phyloP scores from a whole-genome alignment of 2,888 invertebrate genomes.

The Hirtodrosophila alboralis region DNA sequence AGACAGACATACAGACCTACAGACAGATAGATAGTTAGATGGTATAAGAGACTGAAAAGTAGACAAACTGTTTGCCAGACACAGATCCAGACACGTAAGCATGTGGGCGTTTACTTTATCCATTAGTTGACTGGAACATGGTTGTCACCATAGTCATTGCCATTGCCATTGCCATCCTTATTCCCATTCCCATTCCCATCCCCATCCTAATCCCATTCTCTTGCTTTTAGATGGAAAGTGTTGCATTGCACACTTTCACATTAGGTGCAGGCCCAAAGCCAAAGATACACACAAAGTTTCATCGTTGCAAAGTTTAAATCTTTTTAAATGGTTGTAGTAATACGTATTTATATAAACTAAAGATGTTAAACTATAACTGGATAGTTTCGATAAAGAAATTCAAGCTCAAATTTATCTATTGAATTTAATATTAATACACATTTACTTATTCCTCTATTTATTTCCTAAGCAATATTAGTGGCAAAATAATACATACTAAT shows the following conservation, averaged over 20 bases:
- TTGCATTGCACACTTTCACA: too few species aligned
- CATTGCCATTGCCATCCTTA: background rate
- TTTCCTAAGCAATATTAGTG: too few species aligned
- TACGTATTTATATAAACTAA: too few species aligned
- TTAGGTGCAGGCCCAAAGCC: background rate
- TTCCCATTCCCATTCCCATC: too few species aligned
- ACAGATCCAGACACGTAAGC: conserved; percentile 6
- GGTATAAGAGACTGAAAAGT: background rate
- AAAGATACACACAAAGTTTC: background rate
- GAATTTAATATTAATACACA: too few species aligned
- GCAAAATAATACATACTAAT: too few species aligned
- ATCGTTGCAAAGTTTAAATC: background rate
- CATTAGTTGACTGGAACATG: conserved; percentile 27
- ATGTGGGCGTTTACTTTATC: conserved; percentile 30
- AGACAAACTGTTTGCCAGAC: conserved; percentile 3
- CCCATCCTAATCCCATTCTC: background rate
- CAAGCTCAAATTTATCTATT: too few species aligned
- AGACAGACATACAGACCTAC: background rate
- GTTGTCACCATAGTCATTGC: background rate
- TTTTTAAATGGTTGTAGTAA: too few species aligned
- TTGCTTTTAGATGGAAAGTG: background rate
- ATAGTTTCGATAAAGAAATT: too few species aligned
- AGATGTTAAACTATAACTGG: too few species aligned
- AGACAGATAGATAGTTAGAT: conserved; percentile 1
- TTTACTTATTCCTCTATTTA: too few species aligned